Evolutionary conservation across 2,113 vertebrate species (phyloP).

Genomic region (Campylomormyrus tamandua): DNA sequence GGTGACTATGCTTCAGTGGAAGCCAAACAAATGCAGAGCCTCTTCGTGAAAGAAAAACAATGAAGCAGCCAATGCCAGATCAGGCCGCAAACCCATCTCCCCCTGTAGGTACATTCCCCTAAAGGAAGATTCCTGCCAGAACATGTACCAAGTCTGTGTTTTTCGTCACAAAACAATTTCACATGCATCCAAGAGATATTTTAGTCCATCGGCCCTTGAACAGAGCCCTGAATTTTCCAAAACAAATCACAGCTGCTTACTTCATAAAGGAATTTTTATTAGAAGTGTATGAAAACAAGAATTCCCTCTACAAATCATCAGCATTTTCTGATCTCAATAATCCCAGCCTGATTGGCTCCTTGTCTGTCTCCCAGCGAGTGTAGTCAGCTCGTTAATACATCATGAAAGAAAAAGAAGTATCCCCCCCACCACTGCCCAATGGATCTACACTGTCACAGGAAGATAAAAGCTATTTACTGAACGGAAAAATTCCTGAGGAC

Average conservation of each 20-base stretch:
- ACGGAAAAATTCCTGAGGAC: background rate
- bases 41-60: background rate
- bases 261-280: background rate
- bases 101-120: background rate
- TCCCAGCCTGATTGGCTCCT: background rate
- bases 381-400: background rate
- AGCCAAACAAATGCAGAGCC: background rate
- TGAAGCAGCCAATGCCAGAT: background rate
- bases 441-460: background rate
- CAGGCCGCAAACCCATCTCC: background rate
- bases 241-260: constrained; percentile 3
- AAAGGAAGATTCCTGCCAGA: background rate
- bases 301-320: background rate
- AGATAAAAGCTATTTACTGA: background rate
- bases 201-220: background rate
- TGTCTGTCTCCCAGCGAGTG: background rate
- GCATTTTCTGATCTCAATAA: background rate
- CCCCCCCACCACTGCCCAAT: background rate
- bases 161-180: background rate
- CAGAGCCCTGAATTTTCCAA: background rate
- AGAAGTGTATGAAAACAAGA: background rate
- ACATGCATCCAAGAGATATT: background rate
- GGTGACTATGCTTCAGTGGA: background rate
- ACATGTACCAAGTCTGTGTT: background rate
- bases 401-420: background rate